Evolutionary conservation across 2,797 vertebrate species (phyloP), one percentile per base, ranked within the genome.

Genomic region (Apogon talboti): DNA sequence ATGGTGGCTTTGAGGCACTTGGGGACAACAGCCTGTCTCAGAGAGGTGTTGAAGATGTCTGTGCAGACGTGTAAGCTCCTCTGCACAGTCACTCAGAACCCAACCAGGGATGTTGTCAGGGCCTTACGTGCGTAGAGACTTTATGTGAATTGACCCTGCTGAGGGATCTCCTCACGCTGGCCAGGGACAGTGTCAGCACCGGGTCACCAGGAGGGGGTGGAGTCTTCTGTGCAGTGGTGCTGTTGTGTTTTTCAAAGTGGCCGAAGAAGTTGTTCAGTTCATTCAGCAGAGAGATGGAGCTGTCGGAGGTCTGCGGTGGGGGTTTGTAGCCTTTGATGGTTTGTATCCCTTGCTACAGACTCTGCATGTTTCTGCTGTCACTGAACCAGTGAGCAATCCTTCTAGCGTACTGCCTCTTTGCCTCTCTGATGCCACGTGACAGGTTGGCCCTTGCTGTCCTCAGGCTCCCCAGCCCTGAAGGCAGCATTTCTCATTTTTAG

Each of bases 401-500:
- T 10, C 11, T 37, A n/a, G 50, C 6, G n/a, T 52, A 13, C 15
- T 37, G 33, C 1, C 10, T 16, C 33, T 37, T 38, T 2, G 30
- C 41, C 14, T 43, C 14, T 43, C 14, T 8, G 11, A 43, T 43
- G n/a, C 11, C 11, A n/a, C 4, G 11, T 12, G 11, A 43, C 41
- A 43, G 41, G 41, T n/a, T 43, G 41, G 41, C 41, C n/a, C 42
- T 53, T 0, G 58, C 59, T 59, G 56, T 51, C 6, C 7, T 60
- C 15, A 48, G 56, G 2, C 11, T 68, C 46, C 1, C 60, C 37
- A 3, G 50, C 14, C 45, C 43, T 68, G 38, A 59, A 70, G 16
- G 71, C 54, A 52, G n/a, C n/a, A n/a, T n/a, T n/a, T n/a, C n/a
- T n/a, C n/a, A n/a, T n/a, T n/a, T n/a, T n/a, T n/a, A n/a, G n/a